A percentile compares a stretch with the other conserved stretches of the same genome.
Evolutionary conservation across 2,113 vertebrate genomes (phyloP).

Genomic region (Centropus unirufus): DNA sequence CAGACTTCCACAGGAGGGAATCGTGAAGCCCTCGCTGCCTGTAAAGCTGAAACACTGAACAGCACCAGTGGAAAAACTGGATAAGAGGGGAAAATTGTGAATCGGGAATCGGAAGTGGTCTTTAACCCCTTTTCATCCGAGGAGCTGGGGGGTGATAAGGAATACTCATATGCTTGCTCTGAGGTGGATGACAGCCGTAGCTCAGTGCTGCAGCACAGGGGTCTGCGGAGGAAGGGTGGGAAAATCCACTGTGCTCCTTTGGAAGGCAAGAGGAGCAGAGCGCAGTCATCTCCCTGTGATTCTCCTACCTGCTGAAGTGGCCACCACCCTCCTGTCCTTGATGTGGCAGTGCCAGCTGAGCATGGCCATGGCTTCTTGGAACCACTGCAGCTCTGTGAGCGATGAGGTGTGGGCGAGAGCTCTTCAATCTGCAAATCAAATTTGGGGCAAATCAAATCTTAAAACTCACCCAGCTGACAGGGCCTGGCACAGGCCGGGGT

Average conservation of each 20-base stretch:
- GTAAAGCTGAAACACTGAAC: background rate
- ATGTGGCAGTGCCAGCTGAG: background rate
- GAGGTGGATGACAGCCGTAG: background rate
- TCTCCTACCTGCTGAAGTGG: background rate
- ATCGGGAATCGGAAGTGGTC: background rate
- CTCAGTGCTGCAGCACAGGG: background rate
- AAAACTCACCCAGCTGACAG: background rate
- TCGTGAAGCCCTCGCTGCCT: background rate
- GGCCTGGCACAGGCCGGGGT: background rate
- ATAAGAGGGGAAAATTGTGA: background rate
- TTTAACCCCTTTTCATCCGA: background rate
- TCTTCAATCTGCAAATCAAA: background rate
- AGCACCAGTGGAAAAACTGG: background rate
- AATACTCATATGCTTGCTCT: background rate
- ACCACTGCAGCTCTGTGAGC: background rate
- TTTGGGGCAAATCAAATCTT: background rate
- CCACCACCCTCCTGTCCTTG: fast-evolving
- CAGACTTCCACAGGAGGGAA: background rate
- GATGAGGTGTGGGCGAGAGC: background rate
- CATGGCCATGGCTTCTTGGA: background rate
- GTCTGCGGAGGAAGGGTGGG: background rate
- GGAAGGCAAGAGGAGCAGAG: background rate
- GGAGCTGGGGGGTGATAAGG: background rate
- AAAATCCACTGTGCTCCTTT: background rate
- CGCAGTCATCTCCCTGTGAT: background rate